Evolutionary conservation across 2,113 vertebrate species (phyloP), one percentile per base, ranked within the genome.

Genomic region (Poeciliopsis prolifica): DNA sequence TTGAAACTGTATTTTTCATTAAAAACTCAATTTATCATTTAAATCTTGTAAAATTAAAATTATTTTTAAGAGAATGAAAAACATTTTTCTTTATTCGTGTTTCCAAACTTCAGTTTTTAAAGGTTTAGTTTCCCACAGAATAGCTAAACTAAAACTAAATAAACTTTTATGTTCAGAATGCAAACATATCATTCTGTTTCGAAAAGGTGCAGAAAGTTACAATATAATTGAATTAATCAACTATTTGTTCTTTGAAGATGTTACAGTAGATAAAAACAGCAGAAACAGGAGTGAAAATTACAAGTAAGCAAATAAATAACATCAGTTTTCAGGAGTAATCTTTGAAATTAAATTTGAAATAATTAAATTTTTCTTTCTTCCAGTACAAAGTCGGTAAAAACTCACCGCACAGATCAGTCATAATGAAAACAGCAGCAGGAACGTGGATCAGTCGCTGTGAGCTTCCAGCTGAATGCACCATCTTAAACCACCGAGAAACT

Each of bases 401-500:
- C 78, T 79, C 54, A 74, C 71, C 78, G 22, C 14, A 26, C 29
- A 61, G 37, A 68, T 69, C 33, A 11, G 31, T 68, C 82, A 83
- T 79, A 28, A 3, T 64, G 29, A 68, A 72, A 26, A 2, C 48
- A 70, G 14, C 40, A 29, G 6, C 40, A 30, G 5, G 15, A 22
- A n/a, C 5, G 10, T 35, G 5, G 14, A 15, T 17, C 58, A 11
- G 35, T 48, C 28, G 74, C 75, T 64, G 1, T 15, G 64, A 75
- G 42, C 75, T 88, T 72, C 65, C 71, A 54, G 26, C 0, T 30
- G 0, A 58, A 81, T 69, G 61, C 79, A 35, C 29, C 9, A 37
- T 1, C 80, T 88, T 72, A 87, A 86, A 29, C 5, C 74, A 8
- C 65, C 0, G 5, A 13, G 24, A 79, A 33, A 48, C 89, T 65